Evolutionary conservation across 1,140 invertebrate genomes (phyloP).

Genomic region (Camponotus pennsylvanicus): DNA sequence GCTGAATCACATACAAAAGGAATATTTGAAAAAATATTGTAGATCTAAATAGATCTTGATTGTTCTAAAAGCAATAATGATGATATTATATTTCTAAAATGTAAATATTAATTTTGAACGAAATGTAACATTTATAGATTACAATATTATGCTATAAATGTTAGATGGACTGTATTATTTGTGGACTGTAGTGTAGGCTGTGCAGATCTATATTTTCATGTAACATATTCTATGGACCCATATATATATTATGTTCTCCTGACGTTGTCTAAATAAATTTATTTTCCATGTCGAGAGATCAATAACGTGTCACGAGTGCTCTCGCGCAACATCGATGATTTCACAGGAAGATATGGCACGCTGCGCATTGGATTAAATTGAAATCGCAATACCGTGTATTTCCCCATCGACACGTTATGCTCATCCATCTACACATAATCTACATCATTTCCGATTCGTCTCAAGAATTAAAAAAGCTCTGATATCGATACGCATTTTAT

Average conservation of each 20-base stretch:
- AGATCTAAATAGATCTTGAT: neutral
- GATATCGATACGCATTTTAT: neutral
- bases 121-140: neutral
- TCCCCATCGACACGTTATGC: conserved; percentile 32
- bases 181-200: neutral
- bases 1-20: neutral
- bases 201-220: neutral
- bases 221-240: neutral
- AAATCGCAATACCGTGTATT: conserved; percentile 52
- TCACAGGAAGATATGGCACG: conserved; percentile 46
- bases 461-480: conserved; percentile 26
- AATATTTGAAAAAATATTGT: neutral
- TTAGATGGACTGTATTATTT: neutral
- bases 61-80: neutral
- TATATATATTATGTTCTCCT: neutral
- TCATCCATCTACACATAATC: conserved; percentile 42
- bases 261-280: conserved; percentile 45
- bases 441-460: conserved; percentile 27
- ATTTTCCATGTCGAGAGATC: conserved; percentile 43
- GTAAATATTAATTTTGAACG: neutral
- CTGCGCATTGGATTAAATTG: conserved; percentile 53
- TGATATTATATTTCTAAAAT: neutral
- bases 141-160: neutral
- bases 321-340: conserved; percentile 47
- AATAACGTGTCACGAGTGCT: conserved; percentile 38